Evolutionary conservation across 2,888 invertebrate species (phyloP).

Genomic region (Tipula confusa): DNA sequence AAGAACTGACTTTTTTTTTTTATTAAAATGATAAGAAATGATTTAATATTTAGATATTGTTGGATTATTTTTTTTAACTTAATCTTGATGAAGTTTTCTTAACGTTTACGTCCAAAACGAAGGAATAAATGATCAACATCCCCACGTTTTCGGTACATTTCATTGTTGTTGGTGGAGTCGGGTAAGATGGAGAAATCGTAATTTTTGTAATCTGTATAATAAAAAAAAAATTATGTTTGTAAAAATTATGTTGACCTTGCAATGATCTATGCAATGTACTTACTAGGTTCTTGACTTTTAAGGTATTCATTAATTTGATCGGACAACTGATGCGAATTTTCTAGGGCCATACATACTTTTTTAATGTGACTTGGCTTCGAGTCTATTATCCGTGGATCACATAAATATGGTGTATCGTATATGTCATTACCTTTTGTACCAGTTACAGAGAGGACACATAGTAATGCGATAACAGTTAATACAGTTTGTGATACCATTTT

Average conservation of each 20-base stretch:
- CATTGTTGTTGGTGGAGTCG: background rate
- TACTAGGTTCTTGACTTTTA: slow-evolving; percentile 49
- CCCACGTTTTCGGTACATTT: slow-evolving; percentile 53
- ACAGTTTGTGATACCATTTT: slow-evolving; percentile 45
- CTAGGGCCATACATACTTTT: slow-evolving; percentile 55
- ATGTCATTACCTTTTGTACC: slow-evolving; percentile 42
- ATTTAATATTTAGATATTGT: background rate
- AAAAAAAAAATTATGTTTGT: background rate
- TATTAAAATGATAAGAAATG: background rate
- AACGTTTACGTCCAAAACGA: slow-evolving; percentile 79
- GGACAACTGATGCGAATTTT: slow-evolving; percentile 47
- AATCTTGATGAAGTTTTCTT: slow-evolving; percentile 43
- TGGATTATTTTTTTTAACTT: slow-evolving; percentile 26
- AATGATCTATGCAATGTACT: slow-evolving; percentile 32
- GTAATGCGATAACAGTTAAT: slow-evolving; percentile 39
- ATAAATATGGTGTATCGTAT: slow-evolving; percentile 52
- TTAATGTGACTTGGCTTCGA: slow-evolving; percentile 57
- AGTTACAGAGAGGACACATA: slow-evolving; percentile 38
- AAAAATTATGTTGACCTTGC: background rate
- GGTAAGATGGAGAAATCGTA: slow-evolving; percentile 28
- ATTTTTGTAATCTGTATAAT: slow-evolving; percentile 25
- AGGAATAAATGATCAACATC: slow-evolving; percentile 88
- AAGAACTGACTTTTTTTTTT: background rate
- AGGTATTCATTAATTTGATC: slow-evolving; percentile 47
- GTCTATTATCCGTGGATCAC: slow-evolving; percentile 55